Evolutionary conservation across 2,888 invertebrate species (phyloP), one percentile per base, ranked within the genome.

Genomic region (Lissonota sp.): DNA sequence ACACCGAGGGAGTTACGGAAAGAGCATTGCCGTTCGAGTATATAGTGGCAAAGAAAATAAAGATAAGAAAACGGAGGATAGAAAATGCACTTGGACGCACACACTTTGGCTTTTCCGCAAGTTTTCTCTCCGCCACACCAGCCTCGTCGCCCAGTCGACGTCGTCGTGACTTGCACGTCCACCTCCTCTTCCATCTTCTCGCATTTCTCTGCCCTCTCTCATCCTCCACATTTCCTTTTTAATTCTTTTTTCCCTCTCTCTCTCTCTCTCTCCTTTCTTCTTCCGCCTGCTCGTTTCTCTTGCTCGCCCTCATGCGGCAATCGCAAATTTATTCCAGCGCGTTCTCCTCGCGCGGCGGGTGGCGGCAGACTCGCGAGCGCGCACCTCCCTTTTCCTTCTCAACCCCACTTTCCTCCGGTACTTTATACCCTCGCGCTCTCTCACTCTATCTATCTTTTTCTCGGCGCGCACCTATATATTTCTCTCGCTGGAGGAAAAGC

Each of bases 321-420:
- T 90, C 90, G 90, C 88, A 89, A 91, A 91, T 91, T 91, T 91
- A 91, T 91, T 91, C 90, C 86, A 88, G 86, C 88, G 89, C 90
- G 88, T 87, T 73, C 26, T 26, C 26, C 26, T 26, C 26, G 1
- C 26, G 74, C 89, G 88, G 85, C 87, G 88, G 81, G 77, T 75
- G 78, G 84, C 84, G 64, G 80, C 80, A 62, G 75, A 76, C 75
- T 80, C 80, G 80, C 70, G 80, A 80, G 64, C 70, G 74, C 78
- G 78, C 81, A 74, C 81, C 73, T 74, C 78, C 81, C 78, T 66
- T 58, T 63, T 74, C 78, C 81, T 73, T 66, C 64, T 63, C 62
- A 40, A 16, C 70, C 86, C 87, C 87, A 86, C 87, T 86, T 85
- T 87, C 85, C 87, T 85, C 26, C 87, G 85, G 87, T 90, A 89